Base-by-base conservation (phyloP, 2,797 vertebrate genomes). In the Crenichthys baileyi region DNA sequence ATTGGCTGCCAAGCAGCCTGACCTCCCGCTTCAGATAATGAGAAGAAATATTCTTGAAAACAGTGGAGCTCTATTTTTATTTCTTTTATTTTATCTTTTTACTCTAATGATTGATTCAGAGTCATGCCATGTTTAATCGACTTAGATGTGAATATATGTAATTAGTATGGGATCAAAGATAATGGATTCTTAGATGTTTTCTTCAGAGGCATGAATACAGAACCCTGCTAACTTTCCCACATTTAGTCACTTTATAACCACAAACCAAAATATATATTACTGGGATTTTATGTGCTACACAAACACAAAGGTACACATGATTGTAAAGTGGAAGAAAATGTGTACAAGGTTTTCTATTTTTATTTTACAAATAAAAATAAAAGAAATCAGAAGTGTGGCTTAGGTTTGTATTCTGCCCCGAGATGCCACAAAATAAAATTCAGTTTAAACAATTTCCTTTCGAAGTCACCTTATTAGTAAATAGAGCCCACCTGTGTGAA, bases 21-120 rank as follows among this genome's bases (percentile, higher is more conserved):
- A 93, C 85, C 85, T 85, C 68, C 70, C 67, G 73, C 61, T 86
- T 90, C 73, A 61, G 58, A 80, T 90, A 91, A 89, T 88, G 79
- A 91, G 79, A 87, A 70, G 68, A 84, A 60, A 65, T 51, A 67
- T 83, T 82, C 60, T 2, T 39, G 72, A 79, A 58, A 71, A 79
- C 71, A 63, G 67, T n/a, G 9, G 26, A 56, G 75, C 24, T 78
- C 78, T 79, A 56, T 65, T 81, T 80, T 71, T 79, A 61, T 81
- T 83, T 82, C 75, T 74, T 60, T 81, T 70, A 41, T 83, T 56
- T 77, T 26, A 8, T 46, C 55, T 70, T 51, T 84, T 77, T 74
- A 72, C 81, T 29, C 22, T 67, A 78, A 73, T 50, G n/a, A 82
- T 87, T 77, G 74, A 88, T 84, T 84, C 39, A 68, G 86, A 81